Percentiles rank a stretch among this genome's conserved stretches.
Evolutionary conservation across 2,888 invertebrate genomes (phyloP).

Genomic region (Papilio gigon): DNA sequence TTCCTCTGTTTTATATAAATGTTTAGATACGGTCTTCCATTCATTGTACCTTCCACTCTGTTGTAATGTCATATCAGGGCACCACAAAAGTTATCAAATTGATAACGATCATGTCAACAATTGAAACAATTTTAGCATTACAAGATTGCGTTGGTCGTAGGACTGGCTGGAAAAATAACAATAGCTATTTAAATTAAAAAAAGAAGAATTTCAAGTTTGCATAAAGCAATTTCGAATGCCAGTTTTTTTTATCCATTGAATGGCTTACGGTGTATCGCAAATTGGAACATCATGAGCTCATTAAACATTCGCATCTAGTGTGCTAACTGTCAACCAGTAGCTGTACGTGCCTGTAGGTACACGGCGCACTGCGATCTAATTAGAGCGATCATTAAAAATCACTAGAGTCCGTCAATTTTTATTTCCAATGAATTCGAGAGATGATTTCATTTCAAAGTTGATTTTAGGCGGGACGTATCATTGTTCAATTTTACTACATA

Average conservation of each 20-base stretch:
- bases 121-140: background rate
- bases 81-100: background rate
- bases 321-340: constrained; percentile 26
- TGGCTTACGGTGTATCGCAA: constrained; percentile 15
- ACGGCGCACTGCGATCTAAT: constrained; percentile 21
- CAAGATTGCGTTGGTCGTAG: background rate
- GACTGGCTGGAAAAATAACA: background rate
- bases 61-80: too few species aligned
- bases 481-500: constrained; percentile 12
- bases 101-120: background rate
- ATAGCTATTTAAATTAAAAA: constrained; percentile 18
- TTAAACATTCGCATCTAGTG: constrained; percentile 18
- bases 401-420: constrained; percentile 14
- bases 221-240: constrained; percentile 16
- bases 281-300: constrained; percentile 22
- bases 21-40: too few species aligned
- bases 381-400: constrained; percentile 36
- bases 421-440: constrained; percentile 18
- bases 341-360: constrained; percentile 2
- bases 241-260: constrained; percentile 24
- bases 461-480: constrained; percentile 5
- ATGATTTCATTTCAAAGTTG: constrained; percentile 17
- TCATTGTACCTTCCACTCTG: too few species aligned
- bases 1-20: too few species aligned
- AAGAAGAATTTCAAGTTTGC: constrained; percentile 11